Evolutionary conservation across 2,797 vertebrate species (phyloP).

Genomic region (Myotis myotis): DNA sequence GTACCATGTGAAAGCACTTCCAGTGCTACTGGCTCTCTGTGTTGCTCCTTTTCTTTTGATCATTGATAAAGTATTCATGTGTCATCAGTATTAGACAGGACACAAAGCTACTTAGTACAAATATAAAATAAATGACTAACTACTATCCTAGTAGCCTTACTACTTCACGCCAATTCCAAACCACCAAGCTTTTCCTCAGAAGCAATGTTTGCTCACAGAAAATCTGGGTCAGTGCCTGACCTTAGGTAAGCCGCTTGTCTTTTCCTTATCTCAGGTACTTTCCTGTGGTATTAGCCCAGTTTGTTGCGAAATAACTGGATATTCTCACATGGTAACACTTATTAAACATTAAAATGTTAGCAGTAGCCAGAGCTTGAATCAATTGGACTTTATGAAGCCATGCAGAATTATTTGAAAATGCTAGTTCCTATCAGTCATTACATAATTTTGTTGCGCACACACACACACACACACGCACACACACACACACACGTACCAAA

Average conservation of each 20-base stretch:
- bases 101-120: background rate
- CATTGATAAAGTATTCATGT: background rate
- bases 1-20: background rate
- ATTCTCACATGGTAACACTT: background rate
- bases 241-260: background rate
- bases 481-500: background rate
- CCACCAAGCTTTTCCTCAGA: background rate
- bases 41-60: background rate
- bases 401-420: slow-evolving; percentile 30
- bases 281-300: background rate
- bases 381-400: slow-evolving; percentile 23
- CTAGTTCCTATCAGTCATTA: background rate
- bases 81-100: background rate
- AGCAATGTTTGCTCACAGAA: background rate
- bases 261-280: background rate
- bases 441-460: background rate
- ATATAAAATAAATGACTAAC: background rate
- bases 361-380: background rate
- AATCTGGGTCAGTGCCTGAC: background rate
- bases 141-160: background rate
- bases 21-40: background rate
- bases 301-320: slow-evolving; percentile 31
- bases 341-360: slow-evolving; percentile 20
- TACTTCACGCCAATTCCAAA: background rate
- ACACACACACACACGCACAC: background rate